A percentile compares a stretch with the other conserved stretches of the same genome.
These are phyloP conservation scores for Hydrocynus forskahlii DNA, from an alignment of 2,797 vertebrate genomes.

Conservation along the genomic window DNA sequence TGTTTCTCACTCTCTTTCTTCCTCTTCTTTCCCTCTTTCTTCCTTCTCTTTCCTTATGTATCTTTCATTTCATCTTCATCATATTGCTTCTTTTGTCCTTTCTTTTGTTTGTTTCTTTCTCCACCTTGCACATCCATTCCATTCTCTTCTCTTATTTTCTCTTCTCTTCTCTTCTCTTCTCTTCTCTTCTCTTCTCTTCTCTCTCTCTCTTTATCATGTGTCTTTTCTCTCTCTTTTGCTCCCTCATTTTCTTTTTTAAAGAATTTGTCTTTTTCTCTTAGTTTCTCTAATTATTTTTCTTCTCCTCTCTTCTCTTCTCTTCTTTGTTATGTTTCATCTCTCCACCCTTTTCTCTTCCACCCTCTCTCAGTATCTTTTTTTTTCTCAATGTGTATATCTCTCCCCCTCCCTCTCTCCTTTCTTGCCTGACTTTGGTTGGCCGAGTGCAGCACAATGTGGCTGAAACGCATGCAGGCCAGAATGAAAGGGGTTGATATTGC, in stretches of 20 bases:
- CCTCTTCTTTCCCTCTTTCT: not conserved
- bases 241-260: not conserved
- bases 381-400: not conserved
- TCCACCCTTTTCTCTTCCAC: not conserved
- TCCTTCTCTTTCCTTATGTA: not conserved
- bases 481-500: constrained; percentile 53
- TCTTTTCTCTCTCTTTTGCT: not conserved
- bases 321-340: not conserved
- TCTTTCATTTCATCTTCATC: not conserved
- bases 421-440: constrained; percentile 20
- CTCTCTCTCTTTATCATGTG: not conserved
- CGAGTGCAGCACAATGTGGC: constrained; percentile 31
- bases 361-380: not conserved
- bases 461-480: constrained; percentile 34
- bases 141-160: not conserved
- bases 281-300: not conserved
- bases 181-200: not conserved
- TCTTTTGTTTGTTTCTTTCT: no score
- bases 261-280: not conserved
- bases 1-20: not conserved
- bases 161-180: not conserved
- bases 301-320: not conserved
- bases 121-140: not conserved
- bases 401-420: not conserved
- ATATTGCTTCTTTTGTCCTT: no score